Conservation (phyloP, 1,140 invertebrate genomes). For the Ostrea denselamellosa region DNA sequence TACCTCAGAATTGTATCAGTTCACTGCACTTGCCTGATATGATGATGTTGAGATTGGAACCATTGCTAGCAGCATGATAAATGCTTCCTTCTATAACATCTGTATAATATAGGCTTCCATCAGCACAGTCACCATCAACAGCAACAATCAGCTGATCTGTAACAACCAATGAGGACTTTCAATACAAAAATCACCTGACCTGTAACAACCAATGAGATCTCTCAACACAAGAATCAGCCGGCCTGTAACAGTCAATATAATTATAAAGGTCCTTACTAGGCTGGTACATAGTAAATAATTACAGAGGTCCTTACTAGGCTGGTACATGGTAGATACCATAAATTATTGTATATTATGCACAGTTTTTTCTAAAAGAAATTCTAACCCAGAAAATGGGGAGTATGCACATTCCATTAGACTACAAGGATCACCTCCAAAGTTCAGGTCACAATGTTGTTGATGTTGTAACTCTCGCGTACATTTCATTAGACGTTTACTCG, state of each 20-base stretch:
- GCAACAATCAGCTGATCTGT: slow-evolving; percentile 83
- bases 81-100: slow-evolving; percentile 88
- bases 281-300: background rate
- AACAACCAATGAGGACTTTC: slow-evolving; percentile 41
- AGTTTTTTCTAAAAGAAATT: too few species aligned
- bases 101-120: slow-evolving; percentile 92
- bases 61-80: background rate
- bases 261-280: background rate
- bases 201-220: background rate
- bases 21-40: background rate
- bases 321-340: too few species aligned
- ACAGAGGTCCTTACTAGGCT: background rate
- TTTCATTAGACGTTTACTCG: too few species aligned
- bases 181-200: background rate
- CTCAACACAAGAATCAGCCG: background rate
- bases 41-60: background rate
- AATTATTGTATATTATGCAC: too few species aligned
- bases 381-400: too few species aligned
- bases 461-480: too few species aligned
- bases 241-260: too few species aligned
- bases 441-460: too few species aligned
- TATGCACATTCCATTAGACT: too few species aligned
- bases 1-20: background rate
- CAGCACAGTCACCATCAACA: slow-evolving; percentile 92
- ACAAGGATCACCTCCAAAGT: too few species aligned